phyloP scores from a whole-genome alignment of 2,888 invertebrate genomes.

The Drosophila kokeensis region DNA sequence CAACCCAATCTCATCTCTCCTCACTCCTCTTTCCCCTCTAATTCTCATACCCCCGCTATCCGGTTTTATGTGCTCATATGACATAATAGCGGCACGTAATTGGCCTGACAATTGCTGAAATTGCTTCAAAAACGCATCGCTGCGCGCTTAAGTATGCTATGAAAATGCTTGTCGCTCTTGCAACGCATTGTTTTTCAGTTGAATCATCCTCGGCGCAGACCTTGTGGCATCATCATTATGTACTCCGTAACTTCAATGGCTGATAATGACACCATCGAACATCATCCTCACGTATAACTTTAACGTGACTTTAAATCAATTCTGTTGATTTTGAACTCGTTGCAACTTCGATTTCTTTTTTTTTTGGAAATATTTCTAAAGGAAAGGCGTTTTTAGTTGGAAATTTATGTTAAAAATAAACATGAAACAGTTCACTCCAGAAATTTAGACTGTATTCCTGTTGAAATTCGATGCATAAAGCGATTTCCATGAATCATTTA shows the following conservation, averaged over 20 bases:
- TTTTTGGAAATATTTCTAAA: too few species aligned
- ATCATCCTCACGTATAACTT: constrained; percentile 6
- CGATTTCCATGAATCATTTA: background rate
- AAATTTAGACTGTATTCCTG: too few species aligned
- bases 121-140: constrained; percentile 67
- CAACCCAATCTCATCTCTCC: background rate
- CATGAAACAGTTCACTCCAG: background rate
- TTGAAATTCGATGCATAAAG: background rate
- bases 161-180: constrained; percentile 48
- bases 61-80: constrained; percentile 74
- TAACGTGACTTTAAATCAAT: background rate
- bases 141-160: constrained; percentile 73
- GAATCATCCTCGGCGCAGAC: background rate
- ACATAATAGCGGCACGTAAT: constrained; percentile 75
- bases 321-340: background rate
- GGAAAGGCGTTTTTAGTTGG: background rate
- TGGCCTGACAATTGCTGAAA: constrained; percentile 77
- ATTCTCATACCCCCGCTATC: background rate
- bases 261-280: background rate
- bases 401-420: background rate
- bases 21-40: background rate
- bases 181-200: constrained; percentile 44
- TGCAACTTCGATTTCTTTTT: too few species aligned
- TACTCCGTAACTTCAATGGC: constrained; percentile 26
- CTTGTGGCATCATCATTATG: background rate